A percentile compares a stretch with the other conserved stretches of the same genome.
These are phyloP conservation scores for Stegana nigrithorax DNA, from an alignment of 2,888 invertebrate genomes.

Conservation along the genomic window DNA sequence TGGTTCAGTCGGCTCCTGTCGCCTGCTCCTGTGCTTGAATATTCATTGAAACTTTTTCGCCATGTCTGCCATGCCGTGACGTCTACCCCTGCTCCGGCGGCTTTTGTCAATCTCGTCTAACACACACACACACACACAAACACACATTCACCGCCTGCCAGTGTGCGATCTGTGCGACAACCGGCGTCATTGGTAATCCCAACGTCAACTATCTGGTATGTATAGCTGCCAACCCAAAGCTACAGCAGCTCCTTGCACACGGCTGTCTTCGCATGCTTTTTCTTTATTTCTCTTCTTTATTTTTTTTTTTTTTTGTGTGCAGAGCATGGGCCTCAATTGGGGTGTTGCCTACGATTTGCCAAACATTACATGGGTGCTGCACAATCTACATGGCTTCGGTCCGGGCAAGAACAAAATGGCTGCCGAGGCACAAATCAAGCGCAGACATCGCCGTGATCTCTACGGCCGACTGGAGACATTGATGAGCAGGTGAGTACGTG, in stretches of 20 bases:
- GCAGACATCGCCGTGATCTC: slow-evolving; percentile 76
- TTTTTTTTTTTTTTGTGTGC: too few species aligned
- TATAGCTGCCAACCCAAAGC: too few species aligned
- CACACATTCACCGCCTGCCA: too few species aligned
- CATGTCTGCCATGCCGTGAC: too few species aligned
- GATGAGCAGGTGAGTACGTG: slow-evolving; percentile 74
- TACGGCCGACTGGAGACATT: slow-evolving; percentile 78
- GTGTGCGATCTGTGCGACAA: slow-evolving; percentile 74
- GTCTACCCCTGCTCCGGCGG: too few species aligned
- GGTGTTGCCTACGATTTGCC: slow-evolving; percentile 76
- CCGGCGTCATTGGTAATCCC: slow-evolving; percentile 73
- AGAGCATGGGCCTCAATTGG: slow-evolving; percentile 78
- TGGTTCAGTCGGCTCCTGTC: neutral
- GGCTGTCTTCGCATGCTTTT: too few species aligned
- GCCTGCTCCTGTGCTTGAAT: neutral
- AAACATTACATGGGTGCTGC: slow-evolving; percentile 71
- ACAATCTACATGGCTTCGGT: slow-evolving; percentile 58
- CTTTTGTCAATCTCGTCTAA: too few species aligned
- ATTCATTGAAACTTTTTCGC: slow-evolving; percentile 20
- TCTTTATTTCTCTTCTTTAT: too few species aligned
- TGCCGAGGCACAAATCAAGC: slow-evolving; percentile 55
- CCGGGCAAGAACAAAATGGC: slow-evolving; percentile 23
- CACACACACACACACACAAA: too few species aligned
- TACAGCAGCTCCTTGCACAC: too few species aligned
- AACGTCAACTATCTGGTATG: slow-evolving; percentile 72